Base-by-base conservation (phyloP, 2,113 vertebrate genomes). In the Trematomus loennbergii region DNA sequence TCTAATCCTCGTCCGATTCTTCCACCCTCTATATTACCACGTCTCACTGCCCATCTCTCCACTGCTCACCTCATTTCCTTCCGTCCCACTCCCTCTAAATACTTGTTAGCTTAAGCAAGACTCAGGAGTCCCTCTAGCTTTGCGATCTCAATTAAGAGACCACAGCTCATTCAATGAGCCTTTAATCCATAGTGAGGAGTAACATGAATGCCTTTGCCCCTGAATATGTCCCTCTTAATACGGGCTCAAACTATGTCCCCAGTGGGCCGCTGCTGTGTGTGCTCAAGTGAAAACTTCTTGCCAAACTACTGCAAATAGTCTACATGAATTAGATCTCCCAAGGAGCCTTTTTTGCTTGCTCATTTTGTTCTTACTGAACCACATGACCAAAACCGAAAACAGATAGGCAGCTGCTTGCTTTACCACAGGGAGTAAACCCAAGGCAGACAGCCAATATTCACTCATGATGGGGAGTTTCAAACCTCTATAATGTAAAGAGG, bases 131-230 rank as follows among this genome's bases (percentile, higher is more conserved):
- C 67, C 75, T 48, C 76, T 61, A 64, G 87, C 77, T 81, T 81
- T 79, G 81, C 74, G 76, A 78, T 83, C 83, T 89, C 81, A 89
- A 79, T 88, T 87, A 89, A 63, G 55, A 78, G 64, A 68, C 78
- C 43, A 29, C 46, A 49, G 78, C 70, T 81, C 36, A 59, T 79
- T 89, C 87, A 82, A 22, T 53, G 82, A 82, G 60, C 54, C 57
- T 58, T 78, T 81, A 88, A 91, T 84, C 83, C 79, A 59, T 40
- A 65, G 48, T 20, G 29, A 78, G 63, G 72, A 72, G 65, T 20
- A 25, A 82, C 82, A 86, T 66, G 33, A 66, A 50, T 45, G 66
- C 52, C 53, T 63, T 82, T 73, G 20, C 16, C 61, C 17, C 25
- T 49, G 29, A 83, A 84, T 66, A 65, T 76, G 29, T 77, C 71